Conservation (phyloP, 2,797 vertebrate genomes). For the Loriculus beryllinus region DNA sequence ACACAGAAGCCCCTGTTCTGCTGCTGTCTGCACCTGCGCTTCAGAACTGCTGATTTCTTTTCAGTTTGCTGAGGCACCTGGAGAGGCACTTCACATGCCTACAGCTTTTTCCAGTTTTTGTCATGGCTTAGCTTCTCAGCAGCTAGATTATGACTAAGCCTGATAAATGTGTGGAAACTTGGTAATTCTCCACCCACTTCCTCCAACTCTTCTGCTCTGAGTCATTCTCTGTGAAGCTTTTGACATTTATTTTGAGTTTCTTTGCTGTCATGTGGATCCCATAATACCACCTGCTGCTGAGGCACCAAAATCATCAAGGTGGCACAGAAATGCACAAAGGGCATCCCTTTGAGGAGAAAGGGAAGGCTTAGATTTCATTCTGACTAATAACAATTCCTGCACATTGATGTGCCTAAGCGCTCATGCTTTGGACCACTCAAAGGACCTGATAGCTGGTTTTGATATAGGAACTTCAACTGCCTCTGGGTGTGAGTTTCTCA, state of each 20-base stretch:
- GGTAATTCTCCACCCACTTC: slow-evolving; percentile 52
- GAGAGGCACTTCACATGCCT: neutral
- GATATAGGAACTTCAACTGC: neutral
- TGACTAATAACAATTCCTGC: neutral
- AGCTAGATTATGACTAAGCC: slow-evolving; percentile 58
- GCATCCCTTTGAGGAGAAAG: neutral
- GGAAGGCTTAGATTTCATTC: neutral
- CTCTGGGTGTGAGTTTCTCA: neutral
- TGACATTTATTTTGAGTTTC: slow-evolving; percentile 47
- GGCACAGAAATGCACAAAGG: neutral
- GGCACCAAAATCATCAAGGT: neutral
- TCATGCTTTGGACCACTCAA: neutral
- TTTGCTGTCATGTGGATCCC: neutral
- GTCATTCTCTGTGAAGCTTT: slow-evolving; percentile 50
- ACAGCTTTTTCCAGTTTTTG: neutral
- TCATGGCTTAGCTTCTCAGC: slow-evolving; percentile 19
- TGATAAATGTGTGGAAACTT: slow-evolving; percentile 56
- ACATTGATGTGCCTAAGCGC: fast-evolving
- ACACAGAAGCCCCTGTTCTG: neutral
- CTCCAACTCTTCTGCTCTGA: slow-evolving; percentile 55
- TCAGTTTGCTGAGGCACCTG: neutral
- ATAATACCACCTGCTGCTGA: neutral
- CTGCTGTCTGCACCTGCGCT: neutral
- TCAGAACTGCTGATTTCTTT: neutral
- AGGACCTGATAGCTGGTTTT: neutral